Evolutionary conservation across 2,797 vertebrate genomes (phyloP), one percentile per base, ranked within the genome.

Genomic region (Oreortyx pictus): DNA sequence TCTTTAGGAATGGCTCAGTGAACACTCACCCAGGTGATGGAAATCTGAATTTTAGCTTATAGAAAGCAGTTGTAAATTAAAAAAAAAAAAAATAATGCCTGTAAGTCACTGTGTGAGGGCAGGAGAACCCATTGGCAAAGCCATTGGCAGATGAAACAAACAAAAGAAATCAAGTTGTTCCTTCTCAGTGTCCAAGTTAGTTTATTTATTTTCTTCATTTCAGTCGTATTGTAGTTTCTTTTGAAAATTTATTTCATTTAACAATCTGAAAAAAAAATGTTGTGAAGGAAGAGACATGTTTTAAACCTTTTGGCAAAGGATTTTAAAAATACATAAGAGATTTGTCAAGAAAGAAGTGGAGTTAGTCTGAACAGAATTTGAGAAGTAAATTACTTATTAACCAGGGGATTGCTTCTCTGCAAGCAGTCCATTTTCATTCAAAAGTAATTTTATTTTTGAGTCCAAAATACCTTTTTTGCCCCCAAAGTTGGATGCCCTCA

Each of bases 401-500:
- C 33, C 37, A 46, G 14, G 75, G 27, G 44, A 66, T 83, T 92
- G 79, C 76, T 89, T 76, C 64, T 86, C 50, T 86, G 50, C 37
- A 41, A 93, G 73, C 47, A 37, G 35, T 85, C 81, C 33, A 7
- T 47, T 94, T 91, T 94, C 7, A 5, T 80, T 94, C 72, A 92
- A 83, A 70, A 56, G 61, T 52, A 39, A 86, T 59, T 88, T 92
- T 54, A 57, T 47, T 85, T 89, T 83, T 93, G 86, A 89, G 72
- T 90, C 91, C 91, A 86, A 91, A 94, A 82, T 90, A 24, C 72
- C 57, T 93, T 96, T 90, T 96, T 89, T 96, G 64, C 67, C 88
- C 88, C 91, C 96, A 56, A 97, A 99, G 98, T 93, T 98, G 97
- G 98, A 98, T 43, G 97, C 98, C 18, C 97, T 99, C 70, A 98